Evolutionary conservation across 2,113 vertebrate genomes (phyloP).

Genomic region (Callipepla squamata): DNA sequence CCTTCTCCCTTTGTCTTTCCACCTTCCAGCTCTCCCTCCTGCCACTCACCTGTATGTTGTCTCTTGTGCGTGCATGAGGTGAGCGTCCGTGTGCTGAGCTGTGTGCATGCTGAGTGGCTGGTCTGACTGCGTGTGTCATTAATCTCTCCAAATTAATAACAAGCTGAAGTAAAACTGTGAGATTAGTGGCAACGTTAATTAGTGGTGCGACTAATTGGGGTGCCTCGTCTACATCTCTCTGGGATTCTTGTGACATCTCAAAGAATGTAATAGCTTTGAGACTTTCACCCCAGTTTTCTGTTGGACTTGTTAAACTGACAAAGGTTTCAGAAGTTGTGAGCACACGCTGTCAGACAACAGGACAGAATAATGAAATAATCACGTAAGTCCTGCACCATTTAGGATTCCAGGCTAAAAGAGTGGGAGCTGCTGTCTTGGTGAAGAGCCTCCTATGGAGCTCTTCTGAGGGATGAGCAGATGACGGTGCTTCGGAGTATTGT

Average conservation of each 20-base stretch:
- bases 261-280: neutral
- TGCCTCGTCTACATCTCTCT: neutral
- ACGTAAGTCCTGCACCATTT: accelerated
- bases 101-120: neutral
- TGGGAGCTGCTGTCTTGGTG: neutral
- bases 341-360: neutral
- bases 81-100: neutral
- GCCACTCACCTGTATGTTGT: neutral
- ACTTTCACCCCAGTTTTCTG: neutral
- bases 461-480: neutral
- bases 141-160: neutral
- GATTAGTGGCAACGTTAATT: neutral
- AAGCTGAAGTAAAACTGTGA: neutral
- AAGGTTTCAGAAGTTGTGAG: neutral
- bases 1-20: neutral
- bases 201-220: neutral
- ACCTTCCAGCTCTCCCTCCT: neutral
- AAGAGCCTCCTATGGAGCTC: neutral
- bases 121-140: neutral
- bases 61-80: accelerated
- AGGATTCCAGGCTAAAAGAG: neutral
- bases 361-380: neutral
- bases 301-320: neutral
- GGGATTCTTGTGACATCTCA: neutral
- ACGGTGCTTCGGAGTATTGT: neutral